Base-by-base conservation (phyloP, 2,797 vertebrate genomes). In the Hapalemur alaotrensis region DNA sequence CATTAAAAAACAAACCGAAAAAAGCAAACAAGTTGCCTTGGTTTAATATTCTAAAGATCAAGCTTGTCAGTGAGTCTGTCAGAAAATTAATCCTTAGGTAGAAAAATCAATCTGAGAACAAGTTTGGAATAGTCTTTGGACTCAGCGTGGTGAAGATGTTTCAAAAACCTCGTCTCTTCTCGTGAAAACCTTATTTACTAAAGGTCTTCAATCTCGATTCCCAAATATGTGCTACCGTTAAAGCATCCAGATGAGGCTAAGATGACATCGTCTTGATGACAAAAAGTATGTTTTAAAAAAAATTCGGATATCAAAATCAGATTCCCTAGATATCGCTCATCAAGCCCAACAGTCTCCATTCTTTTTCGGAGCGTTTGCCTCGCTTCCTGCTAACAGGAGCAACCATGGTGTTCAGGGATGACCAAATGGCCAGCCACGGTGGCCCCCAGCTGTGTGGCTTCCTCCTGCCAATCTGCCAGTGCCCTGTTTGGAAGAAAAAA, bases 31-130 rank as follows among this genome's bases (percentile, higher is more conserved):
- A 89, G 91, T 94, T 93, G 72, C 91, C 90, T 75, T 80, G 80
- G 96, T 96, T 98, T 98, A 97, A 98, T 96, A 98, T 97, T 98
- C 96, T 97, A 95, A 92, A 93, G 97, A 97, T 96, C 95, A 97
- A 98, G 95, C 89, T 91, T 96, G 92, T 97, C 96, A 97, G 95
- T 83, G 97, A 97, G 87, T 83, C 97, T 98, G 98, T 96, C 98
- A 98, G 95, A 96, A 97, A 98, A 98, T 97, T 80, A 91, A 97
- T 98, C 97, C 96, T 91, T 61, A 30, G 82, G 93, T 93, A 79
- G 89, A 97, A 96, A 97, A 97, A 96, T 89, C 93, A 97, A 96
- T 96, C 93, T 46, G 89, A 91, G 92, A 96, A 96, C 91, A 96
- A 92, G 96, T 97, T 86, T 97, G 97, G 94, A 97, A 97, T 43